Evolutionary conservation across 1,140 invertebrate genomes (phyloP), one percentile per base, ranked within the genome.

Genomic region (Zaprionus davidi): DNA sequence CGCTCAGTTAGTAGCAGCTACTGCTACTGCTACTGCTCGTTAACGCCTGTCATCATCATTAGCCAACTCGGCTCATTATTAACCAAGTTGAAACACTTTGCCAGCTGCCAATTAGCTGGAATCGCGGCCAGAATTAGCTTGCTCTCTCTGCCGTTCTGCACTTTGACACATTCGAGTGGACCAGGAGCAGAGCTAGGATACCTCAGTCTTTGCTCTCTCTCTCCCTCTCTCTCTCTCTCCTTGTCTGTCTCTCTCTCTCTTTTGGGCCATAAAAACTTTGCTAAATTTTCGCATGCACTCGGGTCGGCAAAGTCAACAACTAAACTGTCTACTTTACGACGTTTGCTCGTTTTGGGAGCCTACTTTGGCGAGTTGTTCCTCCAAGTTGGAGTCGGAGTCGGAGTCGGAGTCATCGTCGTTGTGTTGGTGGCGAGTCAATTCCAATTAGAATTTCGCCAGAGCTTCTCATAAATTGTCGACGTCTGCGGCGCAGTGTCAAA

Each of bases 361-460:
- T 55, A 36, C 51, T 41, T 20, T 46, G 41, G n/a, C 6, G 6
- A 46, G n/a, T 46, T 46, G 41, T 20, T 38, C 11, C n/a, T 26
- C 15, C 58, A 53, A 34, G 9, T 34, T 34, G 31, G 31, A 44
- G 34, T 36, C 20, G 15, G 22, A 71, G 41, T 31, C 34, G 9
- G 31, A 44, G 34, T 46, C 28, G 15, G 22, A 71, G 44, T 55
- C 24, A 11, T 7, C 11, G 11, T 34, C 6, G 67, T 17, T 12
- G 22, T 17, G 36, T 5, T 28, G 20, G 5, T 24, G 49, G 36
- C 63, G n/a, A 55, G 13, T 67, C 36, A 24, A 9, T 69, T 81
- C 85, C 85, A 90, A 90, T 85, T 90, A 90, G 79, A 90, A 85
- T 73, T 71, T 79, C 44, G 44, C 41, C 55, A 49, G 74, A 77